These are phyloP conservation scores for Hylaea fasciaria DNA, from an alignment of 2,888 invertebrate genomes.

Conservation along the genomic window DNA sequence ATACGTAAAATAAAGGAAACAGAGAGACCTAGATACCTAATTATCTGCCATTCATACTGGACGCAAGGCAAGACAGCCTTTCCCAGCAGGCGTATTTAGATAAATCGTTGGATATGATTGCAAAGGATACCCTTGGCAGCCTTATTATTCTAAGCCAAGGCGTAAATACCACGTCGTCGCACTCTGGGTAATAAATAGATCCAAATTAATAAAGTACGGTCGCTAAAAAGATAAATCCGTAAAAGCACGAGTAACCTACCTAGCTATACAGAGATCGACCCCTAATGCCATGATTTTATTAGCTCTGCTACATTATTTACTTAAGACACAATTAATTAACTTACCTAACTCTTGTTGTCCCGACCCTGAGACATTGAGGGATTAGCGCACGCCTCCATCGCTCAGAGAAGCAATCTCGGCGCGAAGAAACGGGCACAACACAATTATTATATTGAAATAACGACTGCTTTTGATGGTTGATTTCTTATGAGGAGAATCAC, in stretches of 20 bases:
- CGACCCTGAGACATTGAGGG: conserved; percentile 24
- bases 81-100: too few species aligned
- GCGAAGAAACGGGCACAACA: background rate
- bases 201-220: too few species aligned
- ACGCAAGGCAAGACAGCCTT: too few species aligned
- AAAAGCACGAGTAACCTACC: background rate
- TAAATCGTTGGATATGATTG: too few species aligned
- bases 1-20: too few species aligned
- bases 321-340: conserved; percentile 14
- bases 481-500: too few species aligned
- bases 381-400: conserved; percentile 12
- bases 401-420: background rate
- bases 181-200: too few species aligned
- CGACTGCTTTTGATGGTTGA: background rate
- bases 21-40: too few species aligned
- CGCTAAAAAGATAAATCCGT: background rate
- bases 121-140: too few species aligned
- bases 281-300: background rate
- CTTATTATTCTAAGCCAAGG: too few species aligned
- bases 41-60: too few species aligned
- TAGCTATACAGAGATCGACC: background rate
- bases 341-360: conserved; percentile 18
- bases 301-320: background rate
- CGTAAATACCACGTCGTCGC: too few species aligned
- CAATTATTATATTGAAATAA: conserved; percentile 1